Evolutionary conservation across 2,797 vertebrate genomes (phyloP).

Genomic region (Gorsachius magnificus): DNA sequence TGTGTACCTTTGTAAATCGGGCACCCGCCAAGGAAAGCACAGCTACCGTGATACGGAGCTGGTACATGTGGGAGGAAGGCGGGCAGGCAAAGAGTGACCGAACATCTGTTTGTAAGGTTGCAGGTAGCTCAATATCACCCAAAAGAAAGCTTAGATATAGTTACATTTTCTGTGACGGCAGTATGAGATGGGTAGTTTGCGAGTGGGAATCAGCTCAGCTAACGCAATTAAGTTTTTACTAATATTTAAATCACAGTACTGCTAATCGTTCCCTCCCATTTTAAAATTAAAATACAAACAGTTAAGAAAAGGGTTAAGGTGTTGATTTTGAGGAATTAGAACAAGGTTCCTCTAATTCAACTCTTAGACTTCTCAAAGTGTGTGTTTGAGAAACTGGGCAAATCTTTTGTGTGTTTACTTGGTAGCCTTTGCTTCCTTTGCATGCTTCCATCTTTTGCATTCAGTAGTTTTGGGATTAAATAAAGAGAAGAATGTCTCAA

Average conservation of each 20-base stretch:
- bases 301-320: background rate
- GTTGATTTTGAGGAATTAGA: background rate
- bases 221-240: background rate
- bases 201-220: background rate
- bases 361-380: background rate
- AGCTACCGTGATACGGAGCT: background rate
- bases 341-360: background rate
- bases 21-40: background rate
- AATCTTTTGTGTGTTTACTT: background rate
- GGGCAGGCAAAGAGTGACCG: background rate
- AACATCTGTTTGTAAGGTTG: background rate
- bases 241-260: background rate
- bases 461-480: background rate
- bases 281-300: background rate
- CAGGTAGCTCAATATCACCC: background rate
- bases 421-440: background rate
- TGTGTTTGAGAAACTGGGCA: background rate
- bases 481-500: background rate
- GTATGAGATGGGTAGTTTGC: background rate
- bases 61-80: background rate
- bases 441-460: background rate
- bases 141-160: background rate
- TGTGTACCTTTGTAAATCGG: background rate
- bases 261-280: background rate
- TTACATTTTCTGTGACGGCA: background rate